Percentiles rank a stretch among this genome's conserved stretches.
These are phyloP conservation scores for Arrhamphus sclerolepis DNA, from an alignment of 2,797 vertebrate species.

Conservation along the genomic window DNA sequence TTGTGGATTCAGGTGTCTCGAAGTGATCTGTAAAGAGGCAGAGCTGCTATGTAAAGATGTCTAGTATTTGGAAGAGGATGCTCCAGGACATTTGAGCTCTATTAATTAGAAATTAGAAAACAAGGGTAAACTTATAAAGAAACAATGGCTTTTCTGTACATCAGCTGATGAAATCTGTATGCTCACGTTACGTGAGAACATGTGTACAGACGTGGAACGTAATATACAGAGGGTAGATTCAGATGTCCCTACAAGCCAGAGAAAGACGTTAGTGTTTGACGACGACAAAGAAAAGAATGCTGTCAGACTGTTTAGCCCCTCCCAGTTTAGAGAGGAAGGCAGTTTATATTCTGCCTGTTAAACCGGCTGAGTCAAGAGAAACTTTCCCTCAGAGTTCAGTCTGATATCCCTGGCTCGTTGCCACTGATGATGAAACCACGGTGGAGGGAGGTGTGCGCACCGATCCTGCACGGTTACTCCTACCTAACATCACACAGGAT, in stretches of 20 bases:
- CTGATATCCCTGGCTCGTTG: conserved; percentile 47
- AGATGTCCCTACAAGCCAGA: no score
- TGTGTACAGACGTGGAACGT: no score
- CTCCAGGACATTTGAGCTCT: no score
- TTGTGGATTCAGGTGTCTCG: conserved; percentile 12
- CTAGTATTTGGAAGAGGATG: no score
- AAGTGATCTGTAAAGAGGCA: background rate
- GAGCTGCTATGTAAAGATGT: background rate
- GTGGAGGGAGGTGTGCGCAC: conserved; percentile 8
- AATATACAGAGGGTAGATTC: no score
- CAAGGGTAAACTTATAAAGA: no score
- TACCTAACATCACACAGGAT: conserved; percentile 29
- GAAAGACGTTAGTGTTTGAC: no score
- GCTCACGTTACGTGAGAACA: no score
- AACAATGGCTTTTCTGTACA: no score
- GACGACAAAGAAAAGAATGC: no score
- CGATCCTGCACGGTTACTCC: conserved; percentile 34
- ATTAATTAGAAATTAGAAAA: no score
- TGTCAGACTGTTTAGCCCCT: background rate
- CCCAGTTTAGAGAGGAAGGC: background rate
- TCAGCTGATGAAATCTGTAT: no score
- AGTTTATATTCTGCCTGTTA: conserved; percentile 20
- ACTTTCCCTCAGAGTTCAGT: conserved; percentile 33
- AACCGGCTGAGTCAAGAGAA: conserved; percentile 17
- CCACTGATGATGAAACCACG: conserved; percentile 51